Percentiles rank a stretch among this genome's conserved stretches.
phyloP scores from a whole-genome alignment of 2,113 vertebrate genomes.

The Sceloporus undulatus region DNA sequence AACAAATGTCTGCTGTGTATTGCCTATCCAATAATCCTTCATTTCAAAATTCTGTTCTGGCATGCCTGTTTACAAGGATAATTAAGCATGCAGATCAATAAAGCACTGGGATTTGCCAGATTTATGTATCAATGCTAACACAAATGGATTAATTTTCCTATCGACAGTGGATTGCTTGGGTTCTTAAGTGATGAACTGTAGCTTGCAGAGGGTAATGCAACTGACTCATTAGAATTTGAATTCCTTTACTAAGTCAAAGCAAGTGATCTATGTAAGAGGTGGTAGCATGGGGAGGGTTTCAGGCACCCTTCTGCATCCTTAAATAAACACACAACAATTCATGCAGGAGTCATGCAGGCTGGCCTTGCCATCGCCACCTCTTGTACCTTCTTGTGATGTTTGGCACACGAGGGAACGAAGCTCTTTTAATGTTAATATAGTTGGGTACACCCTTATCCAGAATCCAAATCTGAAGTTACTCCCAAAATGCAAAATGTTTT shows the following conservation, averaged over 20 bases:
- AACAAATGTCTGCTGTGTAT: neutral
- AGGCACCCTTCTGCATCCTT: neutral
- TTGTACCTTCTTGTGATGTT: neutral
- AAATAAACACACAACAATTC: neutral
- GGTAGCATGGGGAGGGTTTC: too few relatives aligned
- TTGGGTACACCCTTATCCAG: too few relatives aligned
- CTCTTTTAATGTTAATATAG: too few relatives aligned
- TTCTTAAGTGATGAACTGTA: neutral
- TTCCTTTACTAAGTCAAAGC: neutral
- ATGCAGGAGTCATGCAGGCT: neutral
- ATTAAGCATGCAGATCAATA: slow-evolving; percentile 36
- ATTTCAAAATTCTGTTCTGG: neutral
- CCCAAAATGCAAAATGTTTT: too few relatives aligned
- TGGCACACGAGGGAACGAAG: neutral
- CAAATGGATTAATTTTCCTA: neutral
- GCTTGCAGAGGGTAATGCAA: neutral
- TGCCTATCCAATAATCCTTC: fast-evolving
- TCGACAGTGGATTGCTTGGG: neutral
- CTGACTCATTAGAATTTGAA: neutral
- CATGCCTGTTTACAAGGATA: neutral
- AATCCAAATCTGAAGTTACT: too few relatives aligned
- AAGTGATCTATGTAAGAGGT: neutral
- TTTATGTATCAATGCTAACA: slow-evolving; percentile 6
- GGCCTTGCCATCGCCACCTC: neutral
- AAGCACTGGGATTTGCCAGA: neutral